Percentiles rank a stretch among this genome's conserved stretches.
These are phyloP conservation scores for Oreochromis grahami DNA, from an alignment of 2,797 vertebrate species.

Conservation along the genomic window DNA sequence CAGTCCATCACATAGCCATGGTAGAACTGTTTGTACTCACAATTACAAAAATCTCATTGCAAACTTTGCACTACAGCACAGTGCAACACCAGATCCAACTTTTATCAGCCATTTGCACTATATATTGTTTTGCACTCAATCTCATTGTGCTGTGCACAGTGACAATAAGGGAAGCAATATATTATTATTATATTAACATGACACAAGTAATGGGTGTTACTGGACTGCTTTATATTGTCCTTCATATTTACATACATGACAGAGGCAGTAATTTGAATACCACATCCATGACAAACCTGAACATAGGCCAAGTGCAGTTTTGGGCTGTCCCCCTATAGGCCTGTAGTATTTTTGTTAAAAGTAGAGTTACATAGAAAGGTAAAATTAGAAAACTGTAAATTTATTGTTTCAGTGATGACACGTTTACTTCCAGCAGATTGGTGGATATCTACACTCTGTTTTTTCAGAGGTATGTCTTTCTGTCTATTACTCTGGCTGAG, in stretches of 20 bases:
- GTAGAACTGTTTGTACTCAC: background rate
- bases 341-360: background rate
- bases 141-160: background rate
- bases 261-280: background rate
- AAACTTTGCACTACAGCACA: background rate
- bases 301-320: background rate
- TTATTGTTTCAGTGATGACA: accelerated
- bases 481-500: background rate
- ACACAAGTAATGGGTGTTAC: background rate
- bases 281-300: background rate
- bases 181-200: background rate
- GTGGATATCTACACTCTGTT: background rate
- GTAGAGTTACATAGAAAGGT: background rate
- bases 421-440: background rate
- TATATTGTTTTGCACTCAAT: background rate
- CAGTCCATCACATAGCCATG: background rate
- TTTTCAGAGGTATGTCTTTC: background rate
- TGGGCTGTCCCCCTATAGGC: background rate
- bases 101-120: background rate
- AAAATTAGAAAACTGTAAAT: background rate
- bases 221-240: background rate
- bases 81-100: background rate
- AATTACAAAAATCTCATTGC: background rate
- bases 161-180: background rate
- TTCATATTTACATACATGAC: background rate